A percentile compares a stretch with the other conserved stretches of the same genome.
These are phyloP conservation scores for Elmis aenea DNA, from an alignment of 2,888 invertebrate genomes.

Conservation along the genomic window DNA sequence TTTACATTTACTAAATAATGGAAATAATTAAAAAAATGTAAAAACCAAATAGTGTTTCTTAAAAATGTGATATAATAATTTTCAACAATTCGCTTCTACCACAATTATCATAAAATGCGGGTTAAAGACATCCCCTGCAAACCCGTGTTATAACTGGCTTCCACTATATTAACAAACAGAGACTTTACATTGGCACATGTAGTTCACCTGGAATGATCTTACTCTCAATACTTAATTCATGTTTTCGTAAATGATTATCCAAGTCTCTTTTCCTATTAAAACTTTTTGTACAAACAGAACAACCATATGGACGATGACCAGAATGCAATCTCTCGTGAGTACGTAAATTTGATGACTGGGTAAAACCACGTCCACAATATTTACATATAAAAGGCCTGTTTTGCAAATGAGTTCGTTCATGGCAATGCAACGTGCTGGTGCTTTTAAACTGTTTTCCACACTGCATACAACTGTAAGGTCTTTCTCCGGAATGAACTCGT, in stretches of 20 bases:
- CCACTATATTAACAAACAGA: too few species aligned
- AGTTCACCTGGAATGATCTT: too few species aligned
- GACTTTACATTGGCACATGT: too few species aligned
- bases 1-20: too few species aligned
- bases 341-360: constrained; percentile 27
- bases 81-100: too few species aligned
- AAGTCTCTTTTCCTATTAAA: constrained; percentile 27
- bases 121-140: too few species aligned
- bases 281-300: constrained; percentile 19
- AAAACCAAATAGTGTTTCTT: too few species aligned
- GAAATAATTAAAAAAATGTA: too few species aligned
- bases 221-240: too few species aligned
- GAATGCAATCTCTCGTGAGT: constrained; percentile 27
- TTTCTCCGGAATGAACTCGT: constrained; percentile 22
- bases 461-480: constrained; percentile 22
- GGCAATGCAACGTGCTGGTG: constrained; percentile 24
- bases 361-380: constrained; percentile 23
- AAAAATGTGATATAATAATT: too few species aligned
- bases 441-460: constrained; percentile 26
- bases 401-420: constrained; percentile 25
- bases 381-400: constrained; percentile 25
- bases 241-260: constrained; percentile 25
- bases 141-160: too few species aligned
- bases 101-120: too few species aligned
- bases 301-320: constrained; percentile 19